Evolutionary conservation across 2,113 vertebrate genomes (phyloP), one percentile per base, ranked within the genome.

Genomic region (Spheniscus mendiculus): DNA sequence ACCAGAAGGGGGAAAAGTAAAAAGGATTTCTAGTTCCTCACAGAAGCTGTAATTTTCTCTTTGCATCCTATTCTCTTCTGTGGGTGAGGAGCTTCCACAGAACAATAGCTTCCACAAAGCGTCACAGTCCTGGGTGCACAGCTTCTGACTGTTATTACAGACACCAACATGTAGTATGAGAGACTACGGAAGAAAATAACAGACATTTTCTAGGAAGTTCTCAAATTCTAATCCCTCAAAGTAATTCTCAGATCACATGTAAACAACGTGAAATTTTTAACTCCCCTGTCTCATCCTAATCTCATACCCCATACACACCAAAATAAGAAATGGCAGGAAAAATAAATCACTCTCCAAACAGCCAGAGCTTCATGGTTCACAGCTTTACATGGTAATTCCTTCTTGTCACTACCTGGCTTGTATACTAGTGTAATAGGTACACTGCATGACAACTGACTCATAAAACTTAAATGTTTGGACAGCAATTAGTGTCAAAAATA

Each of bases 91-190:
- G 45, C 19, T 65, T 66, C 19, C 83, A 34, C 66, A 74, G 66
- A 56, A 47, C 0, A 1, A 36, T 32, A 65, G 3, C 30, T 73
- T 77, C 27, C 44, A 18, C 26, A 59, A 40, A 84, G 23, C 3
- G 4, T 9, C 17, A 18, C 18, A 22, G 30, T 23, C 27, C 40
- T 85, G 49, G 9, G 11, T 26, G 6, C 6, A 34, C 55, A 81
- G 36, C 44, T 52, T 58, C 56, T 55, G 40, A 9, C 18, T 56
- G 32, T 29, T 61, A 16, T 18, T 50, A 36, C 13, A 69, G 32
- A 17, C 40, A 69, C 13, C 59, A 26, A 17, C 18, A 8, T 0
- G 0, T 3, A 27, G 4, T 20, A 21, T 23, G 44, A 59, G n/a
- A 34, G 14, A 81, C 11, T 29, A 40, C 0, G 2, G 69, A 56